Evolutionary conservation across 1,140 invertebrate species (phyloP).

Genomic region (Drosophila ironensis): DNA sequence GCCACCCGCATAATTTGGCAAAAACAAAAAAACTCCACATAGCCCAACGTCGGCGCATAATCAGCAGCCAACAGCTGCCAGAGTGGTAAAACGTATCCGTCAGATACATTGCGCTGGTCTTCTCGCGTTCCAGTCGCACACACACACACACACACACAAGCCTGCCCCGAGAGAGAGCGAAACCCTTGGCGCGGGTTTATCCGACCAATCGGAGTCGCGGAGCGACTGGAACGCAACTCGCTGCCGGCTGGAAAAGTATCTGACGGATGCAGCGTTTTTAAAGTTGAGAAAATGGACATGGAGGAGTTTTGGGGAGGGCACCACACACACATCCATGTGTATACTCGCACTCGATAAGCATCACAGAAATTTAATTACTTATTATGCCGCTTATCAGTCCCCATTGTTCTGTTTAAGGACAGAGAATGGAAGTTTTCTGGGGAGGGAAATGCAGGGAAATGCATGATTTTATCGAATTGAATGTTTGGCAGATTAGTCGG

Average conservation of each 20-base stretch:
- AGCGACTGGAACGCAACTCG: too few species aligned
- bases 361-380: conserved; percentile 64
- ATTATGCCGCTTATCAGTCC: conserved; percentile 62
- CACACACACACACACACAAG: not conserved
- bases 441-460: conserved; percentile 17
- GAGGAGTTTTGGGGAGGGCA: not conserved
- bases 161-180: not conserved
- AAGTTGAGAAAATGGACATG: not conserved
- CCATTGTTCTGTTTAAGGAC: conserved; percentile 32
- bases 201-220: too few species aligned
- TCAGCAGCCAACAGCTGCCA: conserved; percentile 57
- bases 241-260: too few species aligned
- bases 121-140: conserved; percentile 39
- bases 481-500: conserved; percentile 7
- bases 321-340: not conserved
- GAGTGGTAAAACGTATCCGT: conserved; percentile 48
- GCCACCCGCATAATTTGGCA: conserved; percentile 74
- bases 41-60: conserved; percentile 67
- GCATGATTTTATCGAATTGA: conserved; percentile 28
- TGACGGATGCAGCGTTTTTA: not conserved
- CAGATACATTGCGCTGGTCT: conserved; percentile 25
- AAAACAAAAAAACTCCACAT: conserved; percentile 73
- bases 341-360: conserved; percentile 44
- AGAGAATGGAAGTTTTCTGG: conserved; percentile 2
- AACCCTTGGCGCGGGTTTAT: too few species aligned